Percentiles rank a stretch among this genome's conserved stretches.
phyloP scores from a whole-genome alignment of 2,797 vertebrate genomes.

The Phylloscopus collybita region DNA sequence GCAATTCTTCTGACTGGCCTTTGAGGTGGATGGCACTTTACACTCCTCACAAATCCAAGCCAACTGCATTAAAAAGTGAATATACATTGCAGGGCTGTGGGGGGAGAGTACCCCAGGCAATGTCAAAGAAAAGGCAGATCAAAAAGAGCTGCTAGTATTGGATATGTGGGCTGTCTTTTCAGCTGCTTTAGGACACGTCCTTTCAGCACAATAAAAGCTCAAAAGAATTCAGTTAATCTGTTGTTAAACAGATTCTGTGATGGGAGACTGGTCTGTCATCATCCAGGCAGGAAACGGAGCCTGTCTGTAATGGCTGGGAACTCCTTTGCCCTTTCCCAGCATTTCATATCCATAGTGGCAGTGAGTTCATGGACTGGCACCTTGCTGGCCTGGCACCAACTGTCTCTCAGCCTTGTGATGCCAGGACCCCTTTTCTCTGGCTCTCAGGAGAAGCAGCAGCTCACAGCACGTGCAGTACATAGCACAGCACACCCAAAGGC shows the following conservation, averaged over 20 bases:
- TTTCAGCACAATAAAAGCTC: conserved; percentile 49
- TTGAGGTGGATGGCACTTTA: neutral
- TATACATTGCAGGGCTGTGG: neutral
- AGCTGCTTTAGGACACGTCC: neutral
- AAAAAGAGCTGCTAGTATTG: conserved; percentile 12
- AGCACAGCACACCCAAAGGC: neutral
- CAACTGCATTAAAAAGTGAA: conserved; percentile 18
- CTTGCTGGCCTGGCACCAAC: neutral
- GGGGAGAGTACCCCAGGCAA: neutral
- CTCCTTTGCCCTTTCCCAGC: neutral
- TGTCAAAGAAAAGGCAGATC: conserved; percentile 8
- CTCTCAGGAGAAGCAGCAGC: neutral
- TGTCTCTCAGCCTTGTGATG: neutral
- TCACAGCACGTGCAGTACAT: accelerated
- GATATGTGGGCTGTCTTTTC: neutral
- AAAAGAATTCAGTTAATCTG: conserved; percentile 46
- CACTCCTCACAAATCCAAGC: neutral
- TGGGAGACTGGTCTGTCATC: neutral
- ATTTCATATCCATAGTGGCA: neutral
- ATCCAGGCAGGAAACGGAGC: neutral
- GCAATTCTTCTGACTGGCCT: neutral
- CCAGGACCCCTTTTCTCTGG: neutral
- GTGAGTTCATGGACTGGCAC: neutral
- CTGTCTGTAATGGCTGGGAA: neutral
- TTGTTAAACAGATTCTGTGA: conserved; percentile 25